Evolutionary conservation across 2,888 invertebrate species (phyloP).

Genomic region (Dichetophora obliterata): DNA sequence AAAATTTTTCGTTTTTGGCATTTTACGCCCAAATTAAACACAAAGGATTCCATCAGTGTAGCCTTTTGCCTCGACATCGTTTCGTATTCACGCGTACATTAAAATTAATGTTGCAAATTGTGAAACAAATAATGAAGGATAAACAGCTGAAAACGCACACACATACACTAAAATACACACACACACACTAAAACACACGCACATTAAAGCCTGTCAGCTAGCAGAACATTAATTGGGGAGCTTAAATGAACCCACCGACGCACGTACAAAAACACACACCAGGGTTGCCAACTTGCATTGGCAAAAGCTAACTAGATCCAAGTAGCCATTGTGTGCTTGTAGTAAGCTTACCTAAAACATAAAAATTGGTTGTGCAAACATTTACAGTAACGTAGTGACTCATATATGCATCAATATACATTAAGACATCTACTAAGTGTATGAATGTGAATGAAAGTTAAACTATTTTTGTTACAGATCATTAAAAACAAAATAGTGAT

Average conservation of each 20-base stretch:
- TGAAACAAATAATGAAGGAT: constrained; percentile 45
- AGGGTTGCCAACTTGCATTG: too few relatives aligned
- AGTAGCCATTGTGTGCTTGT: too few relatives aligned
- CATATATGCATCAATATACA: too few relatives aligned
- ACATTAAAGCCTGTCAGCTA: neutral
- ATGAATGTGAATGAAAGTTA: too few relatives aligned
- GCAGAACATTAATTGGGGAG: neutral
- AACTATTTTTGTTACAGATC: too few relatives aligned
- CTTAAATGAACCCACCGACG: constrained; percentile 17
- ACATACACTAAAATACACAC: neutral
- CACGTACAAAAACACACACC: too few relatives aligned
- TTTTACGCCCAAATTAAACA: neutral
- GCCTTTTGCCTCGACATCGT: neutral
- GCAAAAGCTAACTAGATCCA: too few relatives aligned
- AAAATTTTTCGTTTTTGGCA: neutral
- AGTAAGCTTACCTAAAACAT: too few relatives aligned
- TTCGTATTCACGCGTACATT: constrained; percentile 40
- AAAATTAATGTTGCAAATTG: constrained; percentile 50
- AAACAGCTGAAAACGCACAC: constrained; percentile 21
- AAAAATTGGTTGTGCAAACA: too few relatives aligned
- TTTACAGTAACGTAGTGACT: too few relatives aligned
- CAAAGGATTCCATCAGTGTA: constrained; percentile 16
- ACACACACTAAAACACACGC: neutral
- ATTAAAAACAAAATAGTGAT: too few relatives aligned
- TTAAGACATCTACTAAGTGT: too few relatives aligned